These are phyloP conservation scores for Prosapia bicincta DNA, from an alignment of 2,888 invertebrate genomes.

Conservation along the genomic window DNA sequence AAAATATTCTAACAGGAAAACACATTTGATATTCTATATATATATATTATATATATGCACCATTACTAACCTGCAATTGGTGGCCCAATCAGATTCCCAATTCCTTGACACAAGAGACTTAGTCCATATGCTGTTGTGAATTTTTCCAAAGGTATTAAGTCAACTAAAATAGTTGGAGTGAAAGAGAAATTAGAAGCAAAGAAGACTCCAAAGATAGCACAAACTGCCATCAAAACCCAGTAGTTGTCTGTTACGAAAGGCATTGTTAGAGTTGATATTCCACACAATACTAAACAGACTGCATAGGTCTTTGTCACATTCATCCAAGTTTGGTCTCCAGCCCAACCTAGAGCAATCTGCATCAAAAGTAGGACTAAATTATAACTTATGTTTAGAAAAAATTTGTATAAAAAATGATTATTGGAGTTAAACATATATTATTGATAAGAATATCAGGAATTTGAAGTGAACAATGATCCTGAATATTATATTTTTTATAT, in stretches of 20 bases:
- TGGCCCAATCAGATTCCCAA: constrained; percentile 89
- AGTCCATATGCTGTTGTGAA: constrained; percentile 93
- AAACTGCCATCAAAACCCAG: constrained; percentile 44
- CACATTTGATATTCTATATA: too few relatives aligned
- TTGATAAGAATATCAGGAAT: too few relatives aligned
- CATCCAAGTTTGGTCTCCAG: constrained; percentile 82
- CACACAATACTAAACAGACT: constrained; percentile 65
- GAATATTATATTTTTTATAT: too few relatives aligned
- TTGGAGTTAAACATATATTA: too few relatives aligned
- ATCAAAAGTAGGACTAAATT: too few relatives aligned
- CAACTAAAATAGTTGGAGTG: constrained; percentile 84
- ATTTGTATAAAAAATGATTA: too few relatives aligned
- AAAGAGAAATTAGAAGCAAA: constrained; percentile 91
- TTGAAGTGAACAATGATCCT: too few relatives aligned
- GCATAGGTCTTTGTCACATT: constrained; percentile 82
- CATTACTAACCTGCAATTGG: constrained; percentile 78
- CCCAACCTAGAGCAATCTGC: constrained; percentile 81
- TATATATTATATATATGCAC: too few relatives aligned
- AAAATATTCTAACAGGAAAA: too few relatives aligned
- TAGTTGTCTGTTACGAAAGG: constrained; percentile 51
- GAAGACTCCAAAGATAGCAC: constrained; percentile 77
- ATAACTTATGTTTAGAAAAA: too few relatives aligned
- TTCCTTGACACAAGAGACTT: constrained; percentile 83
- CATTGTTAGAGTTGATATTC: constrained; percentile 63
- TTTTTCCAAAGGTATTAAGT: constrained; percentile 82